Conservation (phyloP, 2,113 vertebrate genomes). For the Rhizomys pruinosus region DNA sequence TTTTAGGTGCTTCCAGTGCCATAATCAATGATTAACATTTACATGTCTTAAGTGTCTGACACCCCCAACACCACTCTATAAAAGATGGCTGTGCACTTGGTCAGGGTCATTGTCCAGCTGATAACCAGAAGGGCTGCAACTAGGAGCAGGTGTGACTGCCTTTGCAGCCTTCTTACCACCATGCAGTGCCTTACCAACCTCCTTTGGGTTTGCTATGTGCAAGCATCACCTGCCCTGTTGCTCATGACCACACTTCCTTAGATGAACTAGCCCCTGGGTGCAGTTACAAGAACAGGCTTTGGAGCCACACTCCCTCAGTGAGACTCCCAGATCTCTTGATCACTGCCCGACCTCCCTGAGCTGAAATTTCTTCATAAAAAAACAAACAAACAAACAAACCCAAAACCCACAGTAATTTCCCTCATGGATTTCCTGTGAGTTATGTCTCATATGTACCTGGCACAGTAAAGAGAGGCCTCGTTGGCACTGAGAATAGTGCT, state of each 20-base stretch:
- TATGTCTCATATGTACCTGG: not conserved
- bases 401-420: not conserved
- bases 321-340: not conserved
- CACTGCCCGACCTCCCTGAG: not conserved
- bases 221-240: no score
- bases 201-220: no score
- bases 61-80: not conserved
- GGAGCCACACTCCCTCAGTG: not conserved
- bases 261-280: not conserved
- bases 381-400: not conserved
- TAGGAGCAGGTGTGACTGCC: not conserved
- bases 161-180: not conserved
- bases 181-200: not conserved
- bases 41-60: not conserved
- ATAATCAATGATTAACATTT: not conserved
- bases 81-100: not conserved
- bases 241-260: not conserved
- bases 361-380: not conserved
- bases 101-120: not conserved
- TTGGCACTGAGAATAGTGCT: rapidly evolving
- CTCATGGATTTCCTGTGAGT: not conserved
- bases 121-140: not conserved
- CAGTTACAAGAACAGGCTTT: not conserved
- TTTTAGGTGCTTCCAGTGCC: not conserved
- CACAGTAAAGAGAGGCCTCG: not conserved